Evolutionary conservation across 2,113 vertebrate species (phyloP).

Genomic region (Sorex araneus): DNA sequence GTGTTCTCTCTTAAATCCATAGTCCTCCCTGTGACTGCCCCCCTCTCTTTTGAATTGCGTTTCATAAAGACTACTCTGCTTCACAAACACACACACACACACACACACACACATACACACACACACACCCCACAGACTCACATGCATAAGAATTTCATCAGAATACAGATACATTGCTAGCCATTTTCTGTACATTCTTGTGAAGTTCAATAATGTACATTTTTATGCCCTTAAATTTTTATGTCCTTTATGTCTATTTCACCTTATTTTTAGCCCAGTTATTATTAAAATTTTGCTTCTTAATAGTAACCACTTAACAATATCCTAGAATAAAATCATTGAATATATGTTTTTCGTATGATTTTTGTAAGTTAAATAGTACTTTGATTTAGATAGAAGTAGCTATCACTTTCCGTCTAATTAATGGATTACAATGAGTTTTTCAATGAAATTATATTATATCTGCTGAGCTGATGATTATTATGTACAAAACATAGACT

Average conservation of each 20-base stretch:
- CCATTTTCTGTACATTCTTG: conserved; percentile 45
- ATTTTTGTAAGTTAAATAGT: conserved; percentile 56
- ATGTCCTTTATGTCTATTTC: neutral
- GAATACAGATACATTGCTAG: neutral
- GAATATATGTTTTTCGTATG: conserved; percentile 11
- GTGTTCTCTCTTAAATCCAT: too few relatives aligned
- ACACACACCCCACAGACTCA: neutral
- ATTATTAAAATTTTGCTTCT: conserved; percentile 42
- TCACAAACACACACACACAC: neutral
- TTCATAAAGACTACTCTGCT: too few relatives aligned
- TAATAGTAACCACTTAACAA: neutral
- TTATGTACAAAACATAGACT: conserved; percentile 82
- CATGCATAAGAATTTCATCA: neutral
- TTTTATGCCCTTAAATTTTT: neutral
- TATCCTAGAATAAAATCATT: conserved; percentile 20
- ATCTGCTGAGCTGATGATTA: conserved; percentile 86
- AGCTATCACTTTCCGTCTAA: conserved; percentile 83
- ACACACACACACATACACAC: conserved; percentile 18
- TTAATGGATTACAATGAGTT: conserved; percentile 85
- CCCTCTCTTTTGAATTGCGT: too few relatives aligned
- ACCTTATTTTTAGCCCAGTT: conserved; percentile 6
- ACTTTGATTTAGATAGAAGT: conserved; percentile 61
- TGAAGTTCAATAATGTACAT: conserved; percentile 19
- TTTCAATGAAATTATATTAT: conserved; percentile 87
- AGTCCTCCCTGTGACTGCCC: too few relatives aligned